Conservation (phyloP, 2,888 invertebrate genomes). For the Thymelicus lineola region DNA sequence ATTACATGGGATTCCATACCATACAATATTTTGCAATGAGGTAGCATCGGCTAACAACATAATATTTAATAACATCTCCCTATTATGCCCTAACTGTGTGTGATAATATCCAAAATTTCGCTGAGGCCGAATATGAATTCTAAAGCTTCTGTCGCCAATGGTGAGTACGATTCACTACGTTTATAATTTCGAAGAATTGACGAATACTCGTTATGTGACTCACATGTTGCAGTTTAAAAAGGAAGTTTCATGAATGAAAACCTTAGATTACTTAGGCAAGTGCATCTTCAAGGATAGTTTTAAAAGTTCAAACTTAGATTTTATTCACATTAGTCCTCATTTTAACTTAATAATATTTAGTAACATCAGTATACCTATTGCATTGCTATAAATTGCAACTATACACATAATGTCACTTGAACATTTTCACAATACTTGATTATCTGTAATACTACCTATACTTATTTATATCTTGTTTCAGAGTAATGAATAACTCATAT, state of each 20-base stretch:
- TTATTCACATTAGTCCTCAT: background rate
- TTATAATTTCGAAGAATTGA: conserved; percentile 25
- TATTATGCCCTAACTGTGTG: conserved; percentile 80
- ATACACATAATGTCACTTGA: background rate
- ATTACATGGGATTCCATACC: conserved; percentile 52
- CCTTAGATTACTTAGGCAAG: background rate
- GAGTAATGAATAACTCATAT: background rate
- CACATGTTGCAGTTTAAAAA: conserved; percentile 34
- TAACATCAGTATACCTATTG: background rate
- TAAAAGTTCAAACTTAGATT: conserved; percentile 1
- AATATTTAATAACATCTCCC: conserved; percentile 60
- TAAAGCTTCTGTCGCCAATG: conserved; percentile 74
- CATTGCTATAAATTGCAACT: background rate
- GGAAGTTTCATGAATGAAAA: conserved; percentile 23
- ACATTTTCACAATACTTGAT: background rate
- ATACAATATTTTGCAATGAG: conserved; percentile 69
- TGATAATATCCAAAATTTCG: conserved; percentile 62
- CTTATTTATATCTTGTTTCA: background rate
- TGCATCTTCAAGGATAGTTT: background rate
- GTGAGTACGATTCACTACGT: conserved; percentile 69
- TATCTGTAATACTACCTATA: background rate
- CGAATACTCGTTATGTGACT: conserved; percentile 38
- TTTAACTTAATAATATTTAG: conserved; percentile 4
- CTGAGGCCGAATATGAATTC: conserved; percentile 78
- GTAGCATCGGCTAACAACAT: conserved; percentile 66